These are phyloP conservation scores for Halotydeus destructor DNA, from an alignment of 1,140 invertebrate species.

Conservation along the genomic window DNA sequence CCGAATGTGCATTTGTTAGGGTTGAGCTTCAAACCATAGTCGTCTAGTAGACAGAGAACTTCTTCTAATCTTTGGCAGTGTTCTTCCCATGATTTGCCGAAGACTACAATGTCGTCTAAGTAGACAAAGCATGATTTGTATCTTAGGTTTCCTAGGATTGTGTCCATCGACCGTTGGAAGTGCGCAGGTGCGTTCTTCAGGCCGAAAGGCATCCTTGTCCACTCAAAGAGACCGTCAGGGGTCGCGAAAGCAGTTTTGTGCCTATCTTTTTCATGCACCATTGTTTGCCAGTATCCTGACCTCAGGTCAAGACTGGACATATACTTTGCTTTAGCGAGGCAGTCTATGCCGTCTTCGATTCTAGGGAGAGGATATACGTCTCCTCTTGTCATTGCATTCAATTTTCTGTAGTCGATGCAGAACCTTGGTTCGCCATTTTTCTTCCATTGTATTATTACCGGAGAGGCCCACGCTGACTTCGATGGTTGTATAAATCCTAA, in stretches of 20 bases:
- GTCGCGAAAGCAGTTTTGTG: conserved; percentile 13
- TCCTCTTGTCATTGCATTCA: conserved; percentile 26
- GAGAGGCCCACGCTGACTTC: conserved; percentile 24
- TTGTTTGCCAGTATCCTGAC: conserved; percentile 27
- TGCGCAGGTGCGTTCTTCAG: conserved; percentile 17
- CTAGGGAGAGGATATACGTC: conserved; percentile 31
- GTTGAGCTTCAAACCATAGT: conserved; percentile 15
- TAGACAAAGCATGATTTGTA: conserved; percentile 12
- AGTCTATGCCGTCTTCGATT: conserved; percentile 21
- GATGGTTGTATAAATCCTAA: no score
- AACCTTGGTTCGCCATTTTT: conserved; percentile 25
- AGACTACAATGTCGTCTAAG: conserved; percentile 19
- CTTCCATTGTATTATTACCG: conserved; percentile 28
- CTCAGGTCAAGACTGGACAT: conserved; percentile 28
- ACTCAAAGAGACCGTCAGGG: conserved; percentile 12
- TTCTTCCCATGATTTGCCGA: conserved; percentile 14
- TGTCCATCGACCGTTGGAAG: conserved; percentile 19
- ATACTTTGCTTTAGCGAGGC: conserved; percentile 15
- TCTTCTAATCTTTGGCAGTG: conserved; percentile 5
- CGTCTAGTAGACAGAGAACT: conserved; percentile 1
- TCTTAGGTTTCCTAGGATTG: conserved; percentile 6
- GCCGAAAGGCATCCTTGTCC: conserved; percentile 16
- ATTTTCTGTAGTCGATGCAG: conserved; percentile 26
- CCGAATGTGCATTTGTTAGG: conserved; percentile 14
- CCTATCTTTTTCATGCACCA: conserved; percentile 13